A percentile compares a stretch with the other conserved stretches of the same genome.
phyloP scores from a whole-genome alignment of 2,797 vertebrate species.

The Myripristis jacobus region DNA sequence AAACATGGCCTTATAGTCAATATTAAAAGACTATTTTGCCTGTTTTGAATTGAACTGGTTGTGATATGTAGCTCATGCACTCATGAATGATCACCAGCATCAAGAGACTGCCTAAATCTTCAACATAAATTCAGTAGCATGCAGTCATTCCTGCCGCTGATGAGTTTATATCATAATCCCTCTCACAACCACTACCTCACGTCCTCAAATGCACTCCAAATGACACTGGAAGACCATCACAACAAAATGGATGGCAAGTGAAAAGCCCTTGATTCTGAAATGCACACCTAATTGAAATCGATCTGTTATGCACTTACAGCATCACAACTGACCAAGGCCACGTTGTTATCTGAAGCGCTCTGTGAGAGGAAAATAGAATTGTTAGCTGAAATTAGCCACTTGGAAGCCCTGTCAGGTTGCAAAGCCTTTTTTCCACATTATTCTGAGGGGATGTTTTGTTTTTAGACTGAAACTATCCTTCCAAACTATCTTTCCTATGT shows the following conservation, averaged over 20 bases:
- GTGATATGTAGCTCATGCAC: neutral
- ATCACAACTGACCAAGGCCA: slow-evolving; percentile 31
- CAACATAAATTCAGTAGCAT: slow-evolving; percentile 11
- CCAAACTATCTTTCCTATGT: slow-evolving; percentile 16
- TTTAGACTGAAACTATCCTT: neutral
- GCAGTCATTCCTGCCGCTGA: neutral
- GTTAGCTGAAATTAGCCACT: slow-evolving; percentile 49
- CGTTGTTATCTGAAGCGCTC: slow-evolving; percentile 49
- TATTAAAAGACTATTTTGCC: neutral
- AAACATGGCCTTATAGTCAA: neutral
- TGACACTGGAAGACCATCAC: slow-evolving; percentile 30
- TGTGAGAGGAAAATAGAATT: slow-evolving; percentile 29
- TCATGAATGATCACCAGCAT: neutral
- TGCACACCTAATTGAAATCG: slow-evolving; percentile 63
- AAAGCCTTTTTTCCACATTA: neutral
- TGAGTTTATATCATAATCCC: neutral
- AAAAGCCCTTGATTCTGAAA: slow-evolving; percentile 60
- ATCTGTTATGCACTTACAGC: slow-evolving; percentile 57
- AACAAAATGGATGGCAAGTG: slow-evolving; percentile 26
- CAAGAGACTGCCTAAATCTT: slow-evolving; percentile 14
- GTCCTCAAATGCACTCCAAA: slow-evolving; percentile 42
- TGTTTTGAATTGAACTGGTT: neutral
- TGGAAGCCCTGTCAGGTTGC: too few species aligned
- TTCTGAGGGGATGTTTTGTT: neutral
- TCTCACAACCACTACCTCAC: slow-evolving; percentile 5